These are phyloP conservation scores for Vesta saturnalis DNA, from an alignment of 2,888 invertebrate species.

Conservation along the genomic window DNA sequence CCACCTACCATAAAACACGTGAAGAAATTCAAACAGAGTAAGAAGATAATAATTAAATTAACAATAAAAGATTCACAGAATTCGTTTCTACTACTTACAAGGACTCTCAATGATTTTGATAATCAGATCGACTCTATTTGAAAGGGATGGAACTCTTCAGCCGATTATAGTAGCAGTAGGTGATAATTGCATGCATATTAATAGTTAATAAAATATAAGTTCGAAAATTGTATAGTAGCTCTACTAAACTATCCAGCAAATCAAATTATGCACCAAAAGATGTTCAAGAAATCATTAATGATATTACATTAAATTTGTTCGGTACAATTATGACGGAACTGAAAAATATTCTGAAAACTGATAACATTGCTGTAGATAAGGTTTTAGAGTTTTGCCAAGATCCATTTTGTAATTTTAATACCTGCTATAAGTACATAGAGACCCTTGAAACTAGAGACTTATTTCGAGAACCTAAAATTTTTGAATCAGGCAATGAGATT, in stretches of 20 bases:
- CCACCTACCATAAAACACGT: constrained; percentile 1
- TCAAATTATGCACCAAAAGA: not conserved
- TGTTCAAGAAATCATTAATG: not conserved
- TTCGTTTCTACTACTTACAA: not conserved
- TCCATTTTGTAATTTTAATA: not conserved
- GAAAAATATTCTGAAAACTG: not conserved
- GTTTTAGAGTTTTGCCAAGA: not conserved
- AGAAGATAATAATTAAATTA: not conserved
- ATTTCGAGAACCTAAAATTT: not conserved
- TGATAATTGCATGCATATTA: not conserved
- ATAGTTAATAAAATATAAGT: not conserved
- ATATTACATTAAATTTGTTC: not conserved
- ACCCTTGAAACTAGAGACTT: not conserved
- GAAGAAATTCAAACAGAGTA: not conserved
- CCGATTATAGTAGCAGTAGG: not conserved
- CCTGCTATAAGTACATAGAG: not conserved
- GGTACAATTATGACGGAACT: not conserved
- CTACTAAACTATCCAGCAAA: not conserved
- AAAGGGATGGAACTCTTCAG: not conserved
- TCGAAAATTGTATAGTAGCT: not conserved
- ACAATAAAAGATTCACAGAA: constrained; percentile 11
- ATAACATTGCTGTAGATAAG: not conserved
- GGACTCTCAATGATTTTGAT: not conserved
- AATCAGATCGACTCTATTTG: not conserved
- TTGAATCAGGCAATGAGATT: not conserved